A percentile compares a stretch with the other conserved stretches of the same genome.
phyloP scores from a whole-genome alignment of 1,140 invertebrate genomes.

The Neelides sp. region DNA sequence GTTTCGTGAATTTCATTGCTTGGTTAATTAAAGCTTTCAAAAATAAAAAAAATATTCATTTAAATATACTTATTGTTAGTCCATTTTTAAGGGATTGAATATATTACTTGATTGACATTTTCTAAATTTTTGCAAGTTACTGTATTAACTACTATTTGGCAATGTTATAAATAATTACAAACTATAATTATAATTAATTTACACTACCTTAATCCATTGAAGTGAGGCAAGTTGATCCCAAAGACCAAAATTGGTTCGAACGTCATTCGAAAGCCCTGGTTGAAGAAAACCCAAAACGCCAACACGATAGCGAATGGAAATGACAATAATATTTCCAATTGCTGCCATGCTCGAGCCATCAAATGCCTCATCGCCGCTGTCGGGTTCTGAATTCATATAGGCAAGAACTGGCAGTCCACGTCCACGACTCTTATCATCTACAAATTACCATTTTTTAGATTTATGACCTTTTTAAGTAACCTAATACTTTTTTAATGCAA shows the following conservation, averaged over 20 bases:
- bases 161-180: not conserved
- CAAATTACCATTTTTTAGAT: no score
- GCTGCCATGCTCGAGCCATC: slow-evolving; percentile 26
- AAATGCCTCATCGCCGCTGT: slow-evolving; percentile 21
- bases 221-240: slow-evolving; percentile 28
- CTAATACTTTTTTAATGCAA: no score
- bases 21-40: no score
- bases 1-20: no score
- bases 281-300: slow-evolving; percentile 27
- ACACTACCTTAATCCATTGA: slow-evolving; percentile 27
- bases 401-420: slow-evolving; percentile 24
- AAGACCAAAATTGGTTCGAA: slow-evolving; percentile 28
- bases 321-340: slow-evolving; percentile 29
- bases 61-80: not conserved
- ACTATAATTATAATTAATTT: no score
- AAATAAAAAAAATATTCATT: slow-evolving; percentile 4
- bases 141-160: not conserved
- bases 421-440: slow-evolving; percentile 22
- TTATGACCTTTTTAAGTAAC: no score
- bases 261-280: slow-evolving; percentile 20
- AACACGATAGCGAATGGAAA: slow-evolving; percentile 22
- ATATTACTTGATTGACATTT: not conserved
- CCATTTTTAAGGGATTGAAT: not conserved
- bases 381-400: slow-evolving; percentile 24
- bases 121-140: no score